phyloP scores from a whole-genome alignment of 2,113 vertebrate species.

The Anoplopoma fimbria region DNA sequence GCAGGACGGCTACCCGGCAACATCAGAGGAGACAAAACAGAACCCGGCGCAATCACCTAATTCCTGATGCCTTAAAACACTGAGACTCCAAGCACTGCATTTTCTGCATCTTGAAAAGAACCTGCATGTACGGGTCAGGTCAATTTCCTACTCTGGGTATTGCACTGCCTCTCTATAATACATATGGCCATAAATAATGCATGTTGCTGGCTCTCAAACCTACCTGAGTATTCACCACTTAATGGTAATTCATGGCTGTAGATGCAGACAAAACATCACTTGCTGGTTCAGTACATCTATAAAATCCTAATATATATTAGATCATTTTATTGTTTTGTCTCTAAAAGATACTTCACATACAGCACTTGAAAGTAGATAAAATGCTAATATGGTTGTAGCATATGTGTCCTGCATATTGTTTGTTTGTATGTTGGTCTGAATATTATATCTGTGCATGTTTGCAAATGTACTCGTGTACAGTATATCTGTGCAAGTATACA shows the following conservation, averaged over 20 bases:
- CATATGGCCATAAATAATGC: constrained; percentile 58
- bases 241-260: constrained; percentile 8
- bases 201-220: constrained; percentile 33
- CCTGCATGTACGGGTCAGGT: constrained; percentile 37
- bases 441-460: not conserved
- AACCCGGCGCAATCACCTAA: not conserved
- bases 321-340: not conserved
- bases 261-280: not conserved
- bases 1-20: not conserved
- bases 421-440: not conserved
- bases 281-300: not conserved
- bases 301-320: not conserved
- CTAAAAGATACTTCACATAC: not conserved
- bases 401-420: not conserved
- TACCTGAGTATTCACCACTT: constrained; percentile 37
- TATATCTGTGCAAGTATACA: constrained; percentile 18
- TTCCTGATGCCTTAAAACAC: not conserved
- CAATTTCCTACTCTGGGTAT: constrained; percentile 33
- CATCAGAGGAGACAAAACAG: constrained; percentile 9
- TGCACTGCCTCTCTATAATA: constrained; percentile 47
- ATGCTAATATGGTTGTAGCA: not conserved
- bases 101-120: constrained; percentile 11
- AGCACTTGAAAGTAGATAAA: not conserved
- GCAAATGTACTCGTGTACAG: not conserved
- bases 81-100: not conserved